Conservation (phyloP, 1,140 invertebrate genomes). For the Drosophila bocqueti region DNA sequence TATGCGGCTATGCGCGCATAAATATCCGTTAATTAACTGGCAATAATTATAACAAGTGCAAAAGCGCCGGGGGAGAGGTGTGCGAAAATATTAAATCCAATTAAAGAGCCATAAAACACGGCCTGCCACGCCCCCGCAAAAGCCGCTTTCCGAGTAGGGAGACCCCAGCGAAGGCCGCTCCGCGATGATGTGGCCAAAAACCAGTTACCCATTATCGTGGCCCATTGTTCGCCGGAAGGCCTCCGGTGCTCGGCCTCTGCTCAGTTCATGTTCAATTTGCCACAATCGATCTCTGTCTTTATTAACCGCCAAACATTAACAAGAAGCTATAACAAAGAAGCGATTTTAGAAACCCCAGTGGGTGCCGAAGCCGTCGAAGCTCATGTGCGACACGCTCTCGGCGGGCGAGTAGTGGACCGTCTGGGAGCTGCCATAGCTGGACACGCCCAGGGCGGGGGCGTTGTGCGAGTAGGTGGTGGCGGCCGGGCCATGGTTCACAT, state of each 20-base stretch:
- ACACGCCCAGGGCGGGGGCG: slow-evolving; percentile 79
- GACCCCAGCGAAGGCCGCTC: slow-evolving; percentile 51
- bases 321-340: slow-evolving; percentile 43
- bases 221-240: slow-evolving; percentile 60
- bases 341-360: slow-evolving; percentile 86
- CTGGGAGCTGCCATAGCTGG: slow-evolving; percentile 84
- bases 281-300: slow-evolving; percentile 61
- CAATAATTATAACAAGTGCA: slow-evolving; percentile 74
- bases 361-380: slow-evolving; percentile 86
- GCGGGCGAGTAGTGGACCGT: slow-evolving; percentile 86
- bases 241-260: slow-evolving; percentile 12
- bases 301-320: slow-evolving; percentile 61
- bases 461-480: slow-evolving; percentile 81
- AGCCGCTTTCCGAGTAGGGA: slow-evolving; percentile 44
- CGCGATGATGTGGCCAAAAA: slow-evolving; percentile 66
- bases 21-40: slow-evolving; percentile 68
- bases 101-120: slow-evolving; percentile 69
- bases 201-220: slow-evolving; percentile 17
- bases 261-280: slow-evolving; percentile 51
- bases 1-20: slow-evolving; percentile 51
- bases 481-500: slow-evolving; percentile 77
- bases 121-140: slow-evolving; percentile 57
- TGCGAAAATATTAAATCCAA: slow-evolving; percentile 75
- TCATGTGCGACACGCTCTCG: slow-evolving; percentile 86
- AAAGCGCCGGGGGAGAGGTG: slow-evolving; percentile 33